Percentiles rank a stretch among this genome's conserved stretches.
phyloP scores from a whole-genome alignment of 92 coral and sea anemone species.

The Epizoanthus ramosus region DNA sequence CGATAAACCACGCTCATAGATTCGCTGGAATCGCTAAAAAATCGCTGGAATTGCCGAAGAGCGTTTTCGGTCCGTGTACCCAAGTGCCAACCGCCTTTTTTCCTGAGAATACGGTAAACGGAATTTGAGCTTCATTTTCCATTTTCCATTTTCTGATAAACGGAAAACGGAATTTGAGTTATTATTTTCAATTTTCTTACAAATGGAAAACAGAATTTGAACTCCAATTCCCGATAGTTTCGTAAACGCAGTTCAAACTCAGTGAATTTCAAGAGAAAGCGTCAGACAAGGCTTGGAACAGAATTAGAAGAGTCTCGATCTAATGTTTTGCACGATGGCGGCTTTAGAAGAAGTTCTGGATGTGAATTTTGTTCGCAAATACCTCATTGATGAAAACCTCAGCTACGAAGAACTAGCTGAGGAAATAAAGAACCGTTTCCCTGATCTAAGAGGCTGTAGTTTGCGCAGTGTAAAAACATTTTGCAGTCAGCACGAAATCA shows the following conservation, averaged over 20 bases:
- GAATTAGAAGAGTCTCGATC: neutral
- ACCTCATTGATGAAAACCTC: conserved; percentile 36
- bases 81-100: no score
- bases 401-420: conserved; percentile 43
- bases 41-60: no score
- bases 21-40: no score
- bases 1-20: no score
- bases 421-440: conserved; percentile 29
- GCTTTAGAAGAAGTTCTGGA: conserved; percentile 32
- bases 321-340: conserved; percentile 25
- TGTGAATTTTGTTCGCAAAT: conserved; percentile 24
- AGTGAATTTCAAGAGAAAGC: conserved; percentile 1
- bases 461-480: conserved; percentile 40
- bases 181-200: conserved; percentile 4
- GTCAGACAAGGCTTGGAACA: neutral
- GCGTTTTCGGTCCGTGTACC: no score
- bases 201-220: conserved; percentile 6
- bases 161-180: no score
- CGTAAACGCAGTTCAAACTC: neutral
- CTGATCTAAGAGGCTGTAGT: conserved; percentile 39
- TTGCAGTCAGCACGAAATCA: conserved; percentile 38
- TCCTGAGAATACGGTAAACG: neutral
- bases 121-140: neutral
- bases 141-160: no score
- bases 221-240: neutral